phyloP scores from a whole-genome alignment of 2,797 vertebrate genomes.

The Vireo griseus region DNA sequence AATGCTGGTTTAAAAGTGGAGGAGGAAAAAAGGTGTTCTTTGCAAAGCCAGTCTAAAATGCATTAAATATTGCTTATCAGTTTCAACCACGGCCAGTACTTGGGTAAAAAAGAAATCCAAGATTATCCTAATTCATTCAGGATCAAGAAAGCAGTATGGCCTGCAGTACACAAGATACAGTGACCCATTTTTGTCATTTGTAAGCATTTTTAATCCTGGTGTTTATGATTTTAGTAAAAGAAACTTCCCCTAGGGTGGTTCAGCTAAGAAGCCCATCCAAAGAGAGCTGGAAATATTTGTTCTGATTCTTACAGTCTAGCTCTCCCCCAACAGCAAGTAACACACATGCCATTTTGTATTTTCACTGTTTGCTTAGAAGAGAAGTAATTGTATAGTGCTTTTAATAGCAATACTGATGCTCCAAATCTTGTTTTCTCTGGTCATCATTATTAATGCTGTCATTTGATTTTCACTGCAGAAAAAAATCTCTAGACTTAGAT shows the following conservation, averaged over 20 bases:
- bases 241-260: conserved; percentile 26
- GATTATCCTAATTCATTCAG: conserved; percentile 51
- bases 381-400: neutral
- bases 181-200: conserved; percentile 64
- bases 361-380: neutral
- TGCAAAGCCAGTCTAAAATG: neutral
- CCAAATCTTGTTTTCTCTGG: neutral
- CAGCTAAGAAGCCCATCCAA: conserved; percentile 23
- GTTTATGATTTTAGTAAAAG: conserved; percentile 52
- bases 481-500: conserved; percentile 13
- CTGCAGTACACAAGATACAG: conserved; percentile 55
- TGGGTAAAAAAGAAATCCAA: conserved; percentile 33
- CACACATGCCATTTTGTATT: conserved; percentile 27
- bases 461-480: conserved; percentile 10
- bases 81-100: neutral
- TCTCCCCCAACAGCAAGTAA: conserved; percentile 13
- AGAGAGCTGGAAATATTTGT: conserved; percentile 27
- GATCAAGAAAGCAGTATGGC: conserved; percentile 13
- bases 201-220: conserved; percentile 60
- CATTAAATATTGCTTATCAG: neutral
- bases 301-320: conserved; percentile 16
- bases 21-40: neutral
- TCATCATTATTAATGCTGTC: neutral
- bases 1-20: neutral
- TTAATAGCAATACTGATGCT: neutral